Conservation (phyloP, 2,888 invertebrate species). For the Serripes groenlandicus region DNA sequence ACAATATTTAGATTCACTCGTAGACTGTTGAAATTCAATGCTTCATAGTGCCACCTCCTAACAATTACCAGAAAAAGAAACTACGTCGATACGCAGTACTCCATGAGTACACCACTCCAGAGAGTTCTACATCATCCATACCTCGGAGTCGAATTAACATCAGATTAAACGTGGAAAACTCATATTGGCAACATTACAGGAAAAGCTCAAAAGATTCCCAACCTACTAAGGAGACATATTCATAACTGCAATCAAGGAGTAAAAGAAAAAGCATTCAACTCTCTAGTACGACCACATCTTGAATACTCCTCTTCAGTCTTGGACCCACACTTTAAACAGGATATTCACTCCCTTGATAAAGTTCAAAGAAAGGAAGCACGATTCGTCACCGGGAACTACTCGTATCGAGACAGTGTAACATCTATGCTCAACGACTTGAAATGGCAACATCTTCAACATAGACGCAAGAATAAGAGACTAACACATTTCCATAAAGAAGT, state of each 20-base stretch:
- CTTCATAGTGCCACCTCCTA: background rate
- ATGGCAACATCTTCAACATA: background rate
- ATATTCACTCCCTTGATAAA: constrained; percentile 3
- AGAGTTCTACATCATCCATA: constrained; percentile 3
- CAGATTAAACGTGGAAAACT: background rate
- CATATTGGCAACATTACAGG: background rate
- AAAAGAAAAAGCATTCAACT: background rate
- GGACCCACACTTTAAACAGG: constrained; percentile 10
- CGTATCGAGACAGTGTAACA: constrained; percentile 29
- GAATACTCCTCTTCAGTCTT: constrained; percentile 8
- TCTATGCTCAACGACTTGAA: constrained; percentile 13
- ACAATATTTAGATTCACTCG: background rate
- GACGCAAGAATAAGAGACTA: background rate
- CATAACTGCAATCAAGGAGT: constrained; percentile 24
- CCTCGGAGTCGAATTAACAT: background rate
- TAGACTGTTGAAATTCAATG: background rate
- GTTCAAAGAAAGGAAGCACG: background rate
- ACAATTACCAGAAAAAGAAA: background rate
- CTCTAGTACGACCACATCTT: constrained; percentile 7
- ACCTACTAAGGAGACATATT: constrained; percentile 12
- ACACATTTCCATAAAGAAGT: background rate
- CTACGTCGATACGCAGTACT: background rate
- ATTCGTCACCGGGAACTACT: constrained; percentile 22
- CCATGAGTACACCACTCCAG: background rate
- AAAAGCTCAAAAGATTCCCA: background rate